Evolutionary conservation across 1,140 invertebrate genomes (phyloP), one percentile per base, ranked within the genome.

Genomic region (Ctenoplectra terminalis): DNA sequence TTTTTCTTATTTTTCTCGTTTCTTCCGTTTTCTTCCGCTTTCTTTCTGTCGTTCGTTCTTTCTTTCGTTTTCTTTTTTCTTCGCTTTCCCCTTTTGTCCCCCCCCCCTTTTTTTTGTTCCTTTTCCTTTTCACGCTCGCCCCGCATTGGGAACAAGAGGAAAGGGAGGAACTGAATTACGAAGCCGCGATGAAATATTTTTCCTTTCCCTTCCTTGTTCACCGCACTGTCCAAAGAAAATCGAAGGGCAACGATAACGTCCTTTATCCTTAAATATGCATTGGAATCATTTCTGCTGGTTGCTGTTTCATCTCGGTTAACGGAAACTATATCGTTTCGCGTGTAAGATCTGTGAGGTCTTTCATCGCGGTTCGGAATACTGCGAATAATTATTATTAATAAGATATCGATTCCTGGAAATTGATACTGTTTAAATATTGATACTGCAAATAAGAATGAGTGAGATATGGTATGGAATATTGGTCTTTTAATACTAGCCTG

Each of bases 111-210:
- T n/a, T 29, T 9, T 31, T 7, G 17, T 20, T 17, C 11, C 34
- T 63, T 66, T 54, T n/a, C 26, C 34, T 26, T 26, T 11, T n/a
- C 72, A 61, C 67, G 29, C 11, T 9, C 37, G 17, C 23, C 23
- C 29, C 13, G 11, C 58, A n/a, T n/a, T n/a, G n/a, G n/a, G n/a
- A n/a, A n/a, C n/a, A n/a, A n/a, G 31, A 50, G 58, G 31, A 40
- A 31, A 52, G 26, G 26, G n/a, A 43, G 15, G 48, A 76, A 85
- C 67, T 71, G 52, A 66, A 76, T 82, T 81, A 48, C 80, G 58
- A 40, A 13, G 20, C 66, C 15, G 34, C 70, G 81, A 67, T 48
- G 64, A 87, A 83, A 70, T 85, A 75, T n/a, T n/a, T n/a, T n/a
- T n/a, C n/a, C n/a, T n/a, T n/a, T n/a, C n/a, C n/a, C n/a, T n/a